phyloP scores from a whole-genome alignment of 2,113 vertebrate genomes.

The Oreochromis spilurus region DNA sequence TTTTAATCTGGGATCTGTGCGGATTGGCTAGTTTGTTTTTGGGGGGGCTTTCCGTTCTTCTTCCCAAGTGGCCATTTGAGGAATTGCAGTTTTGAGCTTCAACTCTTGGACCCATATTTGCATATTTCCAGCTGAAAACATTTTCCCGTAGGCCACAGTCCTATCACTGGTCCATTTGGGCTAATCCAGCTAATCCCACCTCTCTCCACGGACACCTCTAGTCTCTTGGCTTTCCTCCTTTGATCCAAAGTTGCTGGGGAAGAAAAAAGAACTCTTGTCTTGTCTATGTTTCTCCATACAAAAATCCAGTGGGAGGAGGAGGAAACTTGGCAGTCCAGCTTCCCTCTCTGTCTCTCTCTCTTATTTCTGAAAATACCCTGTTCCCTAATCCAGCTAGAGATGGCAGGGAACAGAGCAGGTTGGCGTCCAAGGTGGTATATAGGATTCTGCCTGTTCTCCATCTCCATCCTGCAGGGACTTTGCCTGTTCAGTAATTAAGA shows the following conservation, averaged over 20 bases:
- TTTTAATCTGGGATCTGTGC: background rate
- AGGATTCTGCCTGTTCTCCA: conserved; percentile 13
- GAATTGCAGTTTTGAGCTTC: background rate
- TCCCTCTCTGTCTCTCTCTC: background rate
- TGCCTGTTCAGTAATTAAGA: conserved; percentile 15
- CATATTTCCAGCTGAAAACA: conserved; percentile 8
- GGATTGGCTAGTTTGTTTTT: background rate
- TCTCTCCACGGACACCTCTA: conserved; percentile 4
- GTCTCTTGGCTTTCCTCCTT: conserved; percentile 35
- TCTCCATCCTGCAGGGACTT: conserved; percentile 1
- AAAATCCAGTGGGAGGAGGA: background rate
- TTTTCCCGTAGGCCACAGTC: conserved; percentile 2
- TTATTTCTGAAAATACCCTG: conserved; percentile 46
- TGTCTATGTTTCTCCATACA: conserved; percentile 2
- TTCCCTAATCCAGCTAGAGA: conserved; percentile 29
- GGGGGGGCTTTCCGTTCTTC: background rate
- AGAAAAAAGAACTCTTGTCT: background rate
- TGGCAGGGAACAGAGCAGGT: conserved; percentile 24
- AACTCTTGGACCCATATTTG: background rate
- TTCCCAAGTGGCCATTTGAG: background rate
- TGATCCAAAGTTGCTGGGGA: conserved; percentile 29
- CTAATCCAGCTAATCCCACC: conserved; percentile 53
- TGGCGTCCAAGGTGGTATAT: conserved; percentile 31
- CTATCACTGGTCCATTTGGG: conserved; percentile 31
- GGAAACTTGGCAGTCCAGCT: conserved; percentile 27